phyloP scores from a whole-genome alignment of 2,113 vertebrate genomes.

The Zingel zingel region DNA sequence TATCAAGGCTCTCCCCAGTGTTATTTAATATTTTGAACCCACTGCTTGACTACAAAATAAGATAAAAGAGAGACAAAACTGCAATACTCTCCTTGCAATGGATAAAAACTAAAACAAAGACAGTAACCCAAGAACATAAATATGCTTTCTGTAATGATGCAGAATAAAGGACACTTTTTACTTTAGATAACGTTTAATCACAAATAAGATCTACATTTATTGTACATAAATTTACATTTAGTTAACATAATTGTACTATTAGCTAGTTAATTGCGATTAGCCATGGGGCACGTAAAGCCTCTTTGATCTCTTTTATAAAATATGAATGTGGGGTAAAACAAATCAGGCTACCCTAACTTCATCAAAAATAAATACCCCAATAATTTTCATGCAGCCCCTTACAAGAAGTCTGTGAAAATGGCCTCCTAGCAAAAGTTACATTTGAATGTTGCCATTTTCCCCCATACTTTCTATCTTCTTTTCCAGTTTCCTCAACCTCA shows the following conservation, averaged over 20 bases:
- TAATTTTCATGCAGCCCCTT: not conserved
- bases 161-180: not conserved
- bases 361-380: not conserved
- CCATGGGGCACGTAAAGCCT: not conserved
- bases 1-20: not conserved
- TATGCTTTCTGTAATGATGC: not conserved
- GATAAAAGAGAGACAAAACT: not conserved
- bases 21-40: not conserved
- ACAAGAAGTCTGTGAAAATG: not conserved
- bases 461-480: not conserved
- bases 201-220: not conserved
- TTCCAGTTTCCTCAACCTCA: not conserved
- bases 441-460: not conserved
- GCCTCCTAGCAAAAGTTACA: not conserved
- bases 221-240: too few relatives aligned
- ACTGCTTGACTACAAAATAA: not conserved
- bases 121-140: not conserved
- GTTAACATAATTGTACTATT: not conserved
- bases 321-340: not conserved
- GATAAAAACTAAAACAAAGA: not conserved
- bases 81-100: not conserved
- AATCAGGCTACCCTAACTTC: not conserved
- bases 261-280: not conserved
- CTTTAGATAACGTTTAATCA: not conserved
- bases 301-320: conserved; percentile 4